A percentile compares a stretch with the other conserved stretches of the same genome.
These are phyloP conservation scores for Drosophila busckii DNA, from an alignment of 1,140 invertebrate genomes.

Conservation along the genomic window DNA sequence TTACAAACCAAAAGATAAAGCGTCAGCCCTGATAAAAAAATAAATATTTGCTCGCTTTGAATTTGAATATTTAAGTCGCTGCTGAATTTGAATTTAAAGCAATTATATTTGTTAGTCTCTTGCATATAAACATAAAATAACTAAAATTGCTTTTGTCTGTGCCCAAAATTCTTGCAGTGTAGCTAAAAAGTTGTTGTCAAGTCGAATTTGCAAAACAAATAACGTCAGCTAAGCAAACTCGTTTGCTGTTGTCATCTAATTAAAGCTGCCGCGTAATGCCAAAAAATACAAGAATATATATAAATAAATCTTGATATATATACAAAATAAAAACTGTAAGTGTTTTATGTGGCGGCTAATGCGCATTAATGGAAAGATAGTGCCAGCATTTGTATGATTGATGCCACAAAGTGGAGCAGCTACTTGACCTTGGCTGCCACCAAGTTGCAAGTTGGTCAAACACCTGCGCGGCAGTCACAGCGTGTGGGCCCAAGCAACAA, in stretches of 20 bases:
- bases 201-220: conserved; percentile 11
- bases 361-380: not conserved
- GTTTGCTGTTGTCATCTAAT: conserved; percentile 20
- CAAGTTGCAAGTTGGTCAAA: conserved; percentile 5
- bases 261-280: conserved; percentile 21
- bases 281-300: conserved; percentile 9
- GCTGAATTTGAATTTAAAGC: too few species aligned
- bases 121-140: too few species aligned
- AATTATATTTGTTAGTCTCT: too few species aligned
- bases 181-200: conserved; percentile 2
- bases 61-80: too few species aligned
- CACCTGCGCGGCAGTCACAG: not conserved
- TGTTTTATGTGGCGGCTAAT: conserved; percentile 13
- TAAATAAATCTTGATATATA: not conserved
- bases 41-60: too few species aligned
- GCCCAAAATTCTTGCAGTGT: too few species aligned
- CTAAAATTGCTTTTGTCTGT: too few species aligned
- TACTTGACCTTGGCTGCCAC: conserved; percentile 36
- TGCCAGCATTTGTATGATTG: conserved; percentile 36
- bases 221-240: conserved; percentile 12
- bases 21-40: too few species aligned
- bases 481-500: too few species aligned
- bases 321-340: conserved; percentile 14
- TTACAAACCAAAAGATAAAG: too few species aligned
- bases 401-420: conserved; percentile 40